A percentile compares a stretch with the other conserved stretches of the same genome.
These are phyloP conservation scores for Acanthosoma haemorrhoidale DNA, from an alignment of 2,888 invertebrate genomes.

Conservation along the genomic window DNA sequence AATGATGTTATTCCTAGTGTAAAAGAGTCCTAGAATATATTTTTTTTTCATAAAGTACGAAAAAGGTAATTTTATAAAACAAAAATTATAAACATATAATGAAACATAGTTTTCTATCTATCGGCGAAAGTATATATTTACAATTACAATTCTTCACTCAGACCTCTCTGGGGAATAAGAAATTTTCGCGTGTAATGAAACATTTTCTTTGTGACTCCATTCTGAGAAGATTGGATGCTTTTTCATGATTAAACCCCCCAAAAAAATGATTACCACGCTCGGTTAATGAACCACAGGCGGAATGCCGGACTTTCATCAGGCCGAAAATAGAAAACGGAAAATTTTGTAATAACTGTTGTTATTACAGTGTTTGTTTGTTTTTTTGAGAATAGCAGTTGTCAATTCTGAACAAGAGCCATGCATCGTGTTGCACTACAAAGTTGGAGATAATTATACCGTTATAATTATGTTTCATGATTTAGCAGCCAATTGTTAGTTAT, in stretches of 20 bases:
- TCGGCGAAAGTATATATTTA: not conserved
- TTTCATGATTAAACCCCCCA: not conserved
- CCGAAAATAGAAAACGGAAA: not conserved
- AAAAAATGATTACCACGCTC: not conserved
- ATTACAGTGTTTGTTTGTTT: not conserved
- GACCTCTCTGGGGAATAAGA: conserved; percentile 5
- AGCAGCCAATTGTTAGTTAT: too few species aligned
- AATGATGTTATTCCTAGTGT: too few species aligned
- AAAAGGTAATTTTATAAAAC: too few species aligned
- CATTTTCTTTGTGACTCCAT: not conserved
- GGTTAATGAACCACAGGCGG: not conserved
- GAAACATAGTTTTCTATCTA: too few species aligned
- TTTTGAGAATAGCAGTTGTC: too few species aligned
- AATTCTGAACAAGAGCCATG: too few species aligned
- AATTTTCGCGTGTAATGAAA: conserved; percentile 8
- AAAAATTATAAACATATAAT: too few species aligned
- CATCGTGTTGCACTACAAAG: too few species aligned
- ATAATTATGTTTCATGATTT: too few species aligned
- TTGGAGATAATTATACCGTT: too few species aligned
- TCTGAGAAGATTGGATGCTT: conserved; percentile 8
- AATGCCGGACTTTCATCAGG: not conserved
- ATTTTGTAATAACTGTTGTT: not conserved
- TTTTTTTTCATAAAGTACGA: too few species aligned
- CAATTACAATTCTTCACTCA: not conserved
- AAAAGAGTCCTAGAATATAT: too few species aligned